Percentiles rank a stretch among this genome's conserved stretches.
Conservation (phyloP, 2,797 vertebrate species). For the Pseudomugil gertrudae region DNA sequence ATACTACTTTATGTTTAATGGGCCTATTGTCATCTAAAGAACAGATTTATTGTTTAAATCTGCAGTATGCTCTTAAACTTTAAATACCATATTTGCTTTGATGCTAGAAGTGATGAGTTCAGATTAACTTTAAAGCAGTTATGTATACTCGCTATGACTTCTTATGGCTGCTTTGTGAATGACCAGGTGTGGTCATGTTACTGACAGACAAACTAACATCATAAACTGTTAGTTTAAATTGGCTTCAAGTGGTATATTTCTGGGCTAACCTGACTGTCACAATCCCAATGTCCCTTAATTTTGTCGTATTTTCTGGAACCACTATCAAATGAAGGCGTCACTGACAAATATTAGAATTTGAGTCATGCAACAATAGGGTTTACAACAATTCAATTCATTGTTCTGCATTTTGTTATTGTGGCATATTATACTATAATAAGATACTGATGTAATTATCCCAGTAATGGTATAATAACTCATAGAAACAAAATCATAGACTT, state of each 20-base stretch:
- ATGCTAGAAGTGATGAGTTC: not conserved
- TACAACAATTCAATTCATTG: not conserved
- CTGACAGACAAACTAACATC: conserved; percentile 5
- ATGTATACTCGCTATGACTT: too few species aligned
- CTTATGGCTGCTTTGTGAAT: not conserved
- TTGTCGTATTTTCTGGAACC: conserved; percentile 3
- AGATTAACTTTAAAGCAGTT: not conserved
- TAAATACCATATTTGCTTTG: not conserved
- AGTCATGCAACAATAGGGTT: not conserved
- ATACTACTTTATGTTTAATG: not conserved
- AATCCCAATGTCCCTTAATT: too few species aligned
- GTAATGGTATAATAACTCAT: not conserved
- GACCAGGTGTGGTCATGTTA: not conserved
- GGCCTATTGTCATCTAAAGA: not conserved
- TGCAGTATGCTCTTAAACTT: not conserved
- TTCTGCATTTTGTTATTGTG: not conserved
- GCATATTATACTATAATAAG: not conserved
- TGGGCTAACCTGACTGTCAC: not conserved
- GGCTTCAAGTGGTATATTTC: not conserved
- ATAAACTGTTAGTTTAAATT: conserved; percentile 9
- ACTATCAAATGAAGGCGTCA: not conserved
- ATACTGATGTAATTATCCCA: not conserved
- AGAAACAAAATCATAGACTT: not conserved
- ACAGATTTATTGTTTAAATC: not conserved
- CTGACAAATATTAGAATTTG: not conserved